Percentiles rank a stretch among this genome's conserved stretches.
These are phyloP conservation scores for Ceryle rudis DNA, from an alignment of 2,797 vertebrate species.

Conservation along the genomic window DNA sequence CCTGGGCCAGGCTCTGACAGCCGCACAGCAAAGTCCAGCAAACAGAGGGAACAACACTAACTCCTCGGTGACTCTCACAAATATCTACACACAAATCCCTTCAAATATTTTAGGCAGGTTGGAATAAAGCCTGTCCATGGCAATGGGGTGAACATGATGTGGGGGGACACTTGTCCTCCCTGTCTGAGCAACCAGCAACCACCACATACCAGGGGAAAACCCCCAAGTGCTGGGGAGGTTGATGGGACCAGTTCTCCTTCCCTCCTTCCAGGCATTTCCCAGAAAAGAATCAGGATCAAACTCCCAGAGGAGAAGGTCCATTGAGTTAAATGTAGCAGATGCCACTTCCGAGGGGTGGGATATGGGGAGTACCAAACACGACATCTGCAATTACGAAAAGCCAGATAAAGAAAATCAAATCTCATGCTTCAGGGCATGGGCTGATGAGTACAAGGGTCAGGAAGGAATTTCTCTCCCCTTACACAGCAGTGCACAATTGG, in stretches of 20 bases:
- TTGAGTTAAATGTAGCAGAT: slow-evolving; percentile 67
- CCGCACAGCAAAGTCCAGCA: background rate
- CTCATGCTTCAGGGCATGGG: slow-evolving; percentile 73
- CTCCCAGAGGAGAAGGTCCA: slow-evolving; percentile 36
- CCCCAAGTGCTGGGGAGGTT: background rate
- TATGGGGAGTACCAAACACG: slow-evolving; percentile 43
- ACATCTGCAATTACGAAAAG: slow-evolving; percentile 72
- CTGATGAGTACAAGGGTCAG: slow-evolving; percentile 53
- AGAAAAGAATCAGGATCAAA: background rate
- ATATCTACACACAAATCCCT: background rate
- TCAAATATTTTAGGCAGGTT: background rate
- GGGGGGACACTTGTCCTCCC: background rate
- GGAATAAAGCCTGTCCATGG: background rate
- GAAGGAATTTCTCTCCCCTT: slow-evolving; percentile 63
- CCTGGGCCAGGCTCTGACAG: background rate
- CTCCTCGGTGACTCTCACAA: background rate
- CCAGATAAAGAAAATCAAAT: slow-evolving; percentile 78
- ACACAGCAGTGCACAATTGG: slow-evolving; percentile 65
- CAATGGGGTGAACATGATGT: background rate
- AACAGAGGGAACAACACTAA: background rate
- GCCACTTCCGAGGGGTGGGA: slow-evolving; percentile 64
- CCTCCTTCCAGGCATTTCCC: background rate
- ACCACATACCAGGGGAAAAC: background rate
- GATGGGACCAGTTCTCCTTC: background rate
- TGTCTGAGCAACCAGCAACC: background rate